These are phyloP conservation scores for Brachionus rotundiformis DNA, from an alignment of 1,140 invertebrate species.

Conservation along the genomic window DNA sequence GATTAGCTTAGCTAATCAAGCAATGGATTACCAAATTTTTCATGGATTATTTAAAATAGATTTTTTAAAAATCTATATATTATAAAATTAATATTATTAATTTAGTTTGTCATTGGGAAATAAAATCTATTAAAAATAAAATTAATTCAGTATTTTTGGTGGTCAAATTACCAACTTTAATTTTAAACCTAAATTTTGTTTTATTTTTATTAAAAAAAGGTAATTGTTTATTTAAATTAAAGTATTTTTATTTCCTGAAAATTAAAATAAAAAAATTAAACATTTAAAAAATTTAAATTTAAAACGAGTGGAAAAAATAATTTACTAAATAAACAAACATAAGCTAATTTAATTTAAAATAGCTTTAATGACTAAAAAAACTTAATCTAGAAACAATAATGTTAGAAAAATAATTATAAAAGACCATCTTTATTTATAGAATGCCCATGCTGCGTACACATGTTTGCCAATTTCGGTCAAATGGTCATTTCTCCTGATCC, in stretches of 20 bases:
- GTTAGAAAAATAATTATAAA: background rate
- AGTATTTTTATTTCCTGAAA: too few relatives aligned
- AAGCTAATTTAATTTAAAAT: background rate
- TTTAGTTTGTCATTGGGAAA: too few relatives aligned
- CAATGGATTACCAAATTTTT: background rate
- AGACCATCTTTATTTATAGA: background rate
- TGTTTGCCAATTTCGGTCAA: background rate
- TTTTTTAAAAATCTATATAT: too few relatives aligned
- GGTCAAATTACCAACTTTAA: too few relatives aligned
- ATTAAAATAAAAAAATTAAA: background rate
- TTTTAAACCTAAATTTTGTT: too few relatives aligned
- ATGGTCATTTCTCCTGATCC: background rate
- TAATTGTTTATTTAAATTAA: too few relatives aligned
- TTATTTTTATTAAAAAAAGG: too few relatives aligned
- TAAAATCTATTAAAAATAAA: too few relatives aligned
- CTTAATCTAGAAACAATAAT: background rate
- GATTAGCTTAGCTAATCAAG: background rate
- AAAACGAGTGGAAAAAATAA: background rate
- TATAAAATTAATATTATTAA: too few relatives aligned
- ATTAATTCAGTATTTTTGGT: too few relatives aligned
- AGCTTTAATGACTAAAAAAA: background rate
- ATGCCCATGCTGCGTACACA: conserved; percentile 9
- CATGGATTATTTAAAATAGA: background rate
- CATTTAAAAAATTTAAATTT: background rate
- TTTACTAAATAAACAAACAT: background rate